Base-by-base conservation (phyloP, 2,113 vertebrate species). In the Myrmecobius fasciatus region DNA sequence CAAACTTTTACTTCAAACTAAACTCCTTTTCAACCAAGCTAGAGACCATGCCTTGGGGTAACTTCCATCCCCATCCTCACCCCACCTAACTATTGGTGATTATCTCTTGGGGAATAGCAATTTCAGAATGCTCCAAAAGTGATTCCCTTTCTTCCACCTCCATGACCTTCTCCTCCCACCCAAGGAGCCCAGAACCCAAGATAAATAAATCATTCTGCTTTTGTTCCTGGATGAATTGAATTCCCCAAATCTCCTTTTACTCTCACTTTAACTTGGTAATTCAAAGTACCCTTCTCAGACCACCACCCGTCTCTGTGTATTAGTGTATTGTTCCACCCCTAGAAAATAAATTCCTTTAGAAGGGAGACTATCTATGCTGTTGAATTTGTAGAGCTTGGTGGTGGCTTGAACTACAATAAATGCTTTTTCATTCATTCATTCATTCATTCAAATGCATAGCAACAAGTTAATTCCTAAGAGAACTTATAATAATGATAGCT, bases 81-180 rank as follows among this genome's bases (percentile, higher is more conserved):
- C 31, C 12, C 60, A 36, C 60, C 31, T 12, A 67, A 28, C 31
- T 36, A 43, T 8, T 11, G 36, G 67, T 75, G 4, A 75, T 75
- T 25, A 24, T 54, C 53, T 54, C 53, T 53, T 75, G n/a, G 67
- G 67, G 8, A 83, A 43, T 43, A 22, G 1, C 6, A 7, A 20
- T 43, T 43, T 6, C 0, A 6, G n/a, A 43, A 83, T 43, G 7
- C 20, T 24, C 36, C n/a, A 67, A 10, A 36, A 0, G 1, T 31
- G 56, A 67, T 67, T 67, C 28, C 56, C 56, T 60, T 60, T 60
- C 10, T 9, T 31, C 31, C 31, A 36, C 60, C 60, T 67, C 60
- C 31, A 4, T 4, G 60, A 67, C 31, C 60, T 67, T 43, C 20
- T 17, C 6, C 67, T 83, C 20, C 67, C 6, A n/a, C n/a, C 36